Base-by-base conservation (phyloP, 2,113 vertebrate species). In the Gracilinanus agilis region DNA sequence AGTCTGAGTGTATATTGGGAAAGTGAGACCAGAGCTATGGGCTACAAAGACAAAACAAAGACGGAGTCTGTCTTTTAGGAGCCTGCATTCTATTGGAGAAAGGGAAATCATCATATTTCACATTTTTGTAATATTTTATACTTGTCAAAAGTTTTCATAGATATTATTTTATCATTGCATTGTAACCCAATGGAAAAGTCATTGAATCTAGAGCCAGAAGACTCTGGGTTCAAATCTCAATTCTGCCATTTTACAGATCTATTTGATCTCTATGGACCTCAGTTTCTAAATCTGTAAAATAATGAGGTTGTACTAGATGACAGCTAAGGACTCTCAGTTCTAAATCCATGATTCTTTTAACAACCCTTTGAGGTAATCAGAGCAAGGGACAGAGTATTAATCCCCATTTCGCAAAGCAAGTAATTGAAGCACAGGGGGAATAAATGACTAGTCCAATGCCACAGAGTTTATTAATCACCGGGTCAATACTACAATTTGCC, bases 331-430 rank as follows among this genome's bases (percentile, higher is more conserved):
- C n/a, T 83, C 19, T 83, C 19, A 40, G 34, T 7, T 83, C 67
- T 83, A 40, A 83, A 83, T 40, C 55, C 21, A 6, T 92, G 61
- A 10, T 44, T 75, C 58, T 21, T 49, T 55, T 44, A 24, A 44
- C 6, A 40, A 53, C 24, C 54, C 58, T 67, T 25, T 83, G 24
- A 92, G 7, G 61, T 75, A 94, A 94, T 24, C 24, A 53, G 75
- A 24, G 29, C 49, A 55, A 91, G 90, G 56, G 24, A 83, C 16
- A 83, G 21, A 21, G 34, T 83, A 40, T 83, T 40, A 90, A 95
- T 92, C 53, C 19, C 55, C 88, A 94, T 24, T 54, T 55, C 92
- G 53, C 24, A 83, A 88, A 92, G 54, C 53, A 55, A 92, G 90
- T 91, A 90, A 88, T 0, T 3, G 94, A 90, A n/a, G n/a, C 54